Conservation (phyloP, 2,888 invertebrate species). For the Tetragnatha montana region DNA sequence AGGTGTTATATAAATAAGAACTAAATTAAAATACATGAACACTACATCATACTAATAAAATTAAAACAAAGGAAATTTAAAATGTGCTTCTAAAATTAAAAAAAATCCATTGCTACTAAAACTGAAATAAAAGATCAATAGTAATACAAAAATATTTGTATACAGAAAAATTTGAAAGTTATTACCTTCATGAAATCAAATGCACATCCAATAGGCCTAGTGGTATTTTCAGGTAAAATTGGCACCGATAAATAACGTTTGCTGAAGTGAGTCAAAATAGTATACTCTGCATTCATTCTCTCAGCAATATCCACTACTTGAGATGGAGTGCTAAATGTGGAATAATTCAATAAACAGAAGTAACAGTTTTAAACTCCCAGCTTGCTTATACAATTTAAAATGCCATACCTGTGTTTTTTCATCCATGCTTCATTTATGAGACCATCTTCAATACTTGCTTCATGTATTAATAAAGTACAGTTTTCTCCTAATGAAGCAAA, state of each 20-base stretch:
- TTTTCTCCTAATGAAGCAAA: conserved; percentile 79
- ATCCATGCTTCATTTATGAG: conserved; percentile 84
- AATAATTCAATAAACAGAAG: conserved; percentile 17
- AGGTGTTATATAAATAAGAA: too few relatives aligned
- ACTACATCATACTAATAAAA: neutral
- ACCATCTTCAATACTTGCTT: conserved; percentile 98
- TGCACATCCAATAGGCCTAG: conserved; percentile 87
- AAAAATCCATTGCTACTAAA: neutral
- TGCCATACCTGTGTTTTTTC: conserved; percentile 83
- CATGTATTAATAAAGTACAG: conserved; percentile 94
- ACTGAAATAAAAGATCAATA: neutral
- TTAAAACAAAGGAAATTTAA: neutral
- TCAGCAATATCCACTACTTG: conserved; percentile 78
- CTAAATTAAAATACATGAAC: too few relatives aligned
- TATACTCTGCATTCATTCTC: conserved; percentile 89
- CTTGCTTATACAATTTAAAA: neutral
- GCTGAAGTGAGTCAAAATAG: conserved; percentile 96
- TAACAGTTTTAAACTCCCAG: conserved; percentile 2
- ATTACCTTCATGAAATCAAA: conserved; percentile 93
- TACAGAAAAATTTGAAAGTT: neutral
- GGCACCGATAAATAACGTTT: conserved; percentile 94
- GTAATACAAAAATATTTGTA: neutral
- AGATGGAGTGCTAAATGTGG: conserved; percentile 76
- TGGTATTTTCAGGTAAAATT: conserved; percentile 81
- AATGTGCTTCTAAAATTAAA: neutral